Evolutionary conservation across 2,797 vertebrate species (phyloP).

Genomic region (Rhinichthys osculus): DNA sequence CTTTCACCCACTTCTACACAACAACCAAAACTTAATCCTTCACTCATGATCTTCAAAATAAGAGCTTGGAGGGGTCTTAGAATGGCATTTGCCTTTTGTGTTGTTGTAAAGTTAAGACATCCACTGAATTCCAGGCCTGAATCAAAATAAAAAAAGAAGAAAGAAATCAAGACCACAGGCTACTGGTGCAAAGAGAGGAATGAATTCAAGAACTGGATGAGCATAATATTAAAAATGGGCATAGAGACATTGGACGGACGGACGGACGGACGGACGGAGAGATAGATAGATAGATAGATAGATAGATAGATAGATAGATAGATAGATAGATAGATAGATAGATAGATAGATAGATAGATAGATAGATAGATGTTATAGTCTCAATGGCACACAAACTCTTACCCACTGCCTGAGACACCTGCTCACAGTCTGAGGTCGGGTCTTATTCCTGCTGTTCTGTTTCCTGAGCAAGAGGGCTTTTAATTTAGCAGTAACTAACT

Average conservation of each 20-base stretch:
- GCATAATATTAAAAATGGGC: not conserved
- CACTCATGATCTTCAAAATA: slow-evolving; percentile 41
- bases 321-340: too few species aligned
- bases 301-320: too few species aligned
- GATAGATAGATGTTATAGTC: not conserved
- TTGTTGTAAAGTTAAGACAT: slow-evolving; percentile 36
- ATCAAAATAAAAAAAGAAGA: slow-evolving; percentile 24
- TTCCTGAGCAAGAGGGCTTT: slow-evolving; percentile 78
- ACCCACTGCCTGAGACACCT: slow-evolving; percentile 53
- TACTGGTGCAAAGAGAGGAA: not conserved
- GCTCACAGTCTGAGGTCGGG: slow-evolving; percentile 54
- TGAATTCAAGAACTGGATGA: not conserved
- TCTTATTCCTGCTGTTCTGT: slow-evolving; percentile 63
- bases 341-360: not conserved
- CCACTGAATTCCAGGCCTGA: slow-evolving; percentile 31
- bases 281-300: too few species aligned
- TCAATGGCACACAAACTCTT: slow-evolving; percentile 2
- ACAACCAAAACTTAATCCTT: slow-evolving; percentile 55
- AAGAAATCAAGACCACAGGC: slow-evolving; percentile 34
- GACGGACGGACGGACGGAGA: too few species aligned
- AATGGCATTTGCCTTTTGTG: slow-evolving; percentile 38
- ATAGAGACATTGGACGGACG: not conserved
- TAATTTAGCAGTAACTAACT: slow-evolving; percentile 76
- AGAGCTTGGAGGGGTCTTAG: slow-evolving; percentile 34
- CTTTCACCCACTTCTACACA: slow-evolving; percentile 40